Evolutionary conservation across 2,797 vertebrate species (phyloP).

Genomic region (Chloroceryle amazona): DNA sequence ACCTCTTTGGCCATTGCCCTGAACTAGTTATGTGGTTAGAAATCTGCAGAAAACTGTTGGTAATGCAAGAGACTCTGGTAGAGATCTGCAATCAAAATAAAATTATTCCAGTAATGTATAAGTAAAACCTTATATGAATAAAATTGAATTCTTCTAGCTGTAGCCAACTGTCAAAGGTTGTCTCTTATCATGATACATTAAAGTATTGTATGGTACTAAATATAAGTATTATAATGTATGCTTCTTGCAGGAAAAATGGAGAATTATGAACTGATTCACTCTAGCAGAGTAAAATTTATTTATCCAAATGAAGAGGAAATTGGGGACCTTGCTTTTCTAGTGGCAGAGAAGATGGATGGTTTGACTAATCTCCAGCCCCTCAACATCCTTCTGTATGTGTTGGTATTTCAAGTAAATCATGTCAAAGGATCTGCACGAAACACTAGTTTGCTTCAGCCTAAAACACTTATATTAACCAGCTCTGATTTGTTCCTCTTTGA

Average conservation of each 20-base stretch:
- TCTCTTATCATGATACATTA: background rate
- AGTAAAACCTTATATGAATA: background rate
- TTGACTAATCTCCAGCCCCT: conserved; percentile 80
- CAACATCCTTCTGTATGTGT: conserved; percentile 93
- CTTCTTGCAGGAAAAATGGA: conserved; percentile 93
- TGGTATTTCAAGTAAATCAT: conserved; percentile 89
- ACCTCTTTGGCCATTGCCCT: background rate
- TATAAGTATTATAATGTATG: background rate
- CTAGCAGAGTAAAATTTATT: conserved; percentile 96
- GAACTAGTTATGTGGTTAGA: background rate
- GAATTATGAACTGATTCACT: conserved; percentile 97
- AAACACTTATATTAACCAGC: conserved; percentile 93
- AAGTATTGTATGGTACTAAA: background rate
- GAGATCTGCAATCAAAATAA: background rate
- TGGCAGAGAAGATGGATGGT: conserved; percentile 90
- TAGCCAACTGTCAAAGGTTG: background rate
- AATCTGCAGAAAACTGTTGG: background rate
- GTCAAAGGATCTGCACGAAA: conserved; percentile 51
- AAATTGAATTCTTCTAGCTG: background rate
- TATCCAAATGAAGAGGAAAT: conserved; percentile 98
- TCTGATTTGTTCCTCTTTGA: conserved; percentile 93
- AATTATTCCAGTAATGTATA: background rate
- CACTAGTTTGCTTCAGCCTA: conserved; percentile 85
- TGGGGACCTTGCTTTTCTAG: conserved; percentile 94
- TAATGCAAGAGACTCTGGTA: background rate